A percentile compares a stretch with the other conserved stretches of the same genome.
Evolutionary conservation across 2,888 invertebrate genomes (phyloP).

Genomic region (Cistogaster globosa): DNA sequence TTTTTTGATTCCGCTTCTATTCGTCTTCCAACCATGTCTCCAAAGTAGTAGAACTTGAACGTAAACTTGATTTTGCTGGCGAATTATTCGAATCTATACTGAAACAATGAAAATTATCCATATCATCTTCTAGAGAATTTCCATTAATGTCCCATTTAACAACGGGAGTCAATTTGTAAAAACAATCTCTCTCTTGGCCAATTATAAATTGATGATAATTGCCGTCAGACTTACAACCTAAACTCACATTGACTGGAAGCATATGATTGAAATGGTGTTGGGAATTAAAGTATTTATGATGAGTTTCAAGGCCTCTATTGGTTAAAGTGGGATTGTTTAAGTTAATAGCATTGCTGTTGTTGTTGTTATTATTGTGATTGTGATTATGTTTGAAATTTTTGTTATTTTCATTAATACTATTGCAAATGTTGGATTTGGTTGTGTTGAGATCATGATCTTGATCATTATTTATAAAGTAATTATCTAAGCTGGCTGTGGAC

Average conservation of each 20-base stretch:
- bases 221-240: slow-evolving; percentile 78
- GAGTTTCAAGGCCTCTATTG: slow-evolving; percentile 66
- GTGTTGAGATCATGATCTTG: slow-evolving; percentile 58
- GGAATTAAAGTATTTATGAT: slow-evolving; percentile 56
- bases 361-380: slow-evolving; percentile 53
- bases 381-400: slow-evolving; percentile 29
- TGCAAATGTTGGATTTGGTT: slow-evolving; percentile 36
- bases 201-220: slow-evolving; percentile 79
- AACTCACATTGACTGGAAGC: slow-evolving; percentile 77
- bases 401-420: slow-evolving; percentile 24
- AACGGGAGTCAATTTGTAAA: slow-evolving; percentile 75
- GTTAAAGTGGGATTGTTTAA: slow-evolving; percentile 54
- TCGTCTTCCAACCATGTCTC: slow-evolving; percentile 83
- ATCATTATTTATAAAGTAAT: slow-evolving; percentile 70
- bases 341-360: slow-evolving; percentile 54
- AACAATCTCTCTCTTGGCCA: slow-evolving; percentile 76
- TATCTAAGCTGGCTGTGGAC: slow-evolving; percentile 79
- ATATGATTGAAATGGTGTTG: slow-evolving; percentile 68
- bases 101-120: slow-evolving; percentile 72
- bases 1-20: neutral
- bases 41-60: slow-evolving; percentile 81
- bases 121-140: slow-evolving; percentile 79
- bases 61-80: slow-evolving; percentile 79
- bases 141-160: slow-evolving; percentile 82
- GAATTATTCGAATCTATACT: slow-evolving; percentile 77